Evolutionary conservation across 2,888 invertebrate species (phyloP).

Genomic region (Campoplex capitator): DNA sequence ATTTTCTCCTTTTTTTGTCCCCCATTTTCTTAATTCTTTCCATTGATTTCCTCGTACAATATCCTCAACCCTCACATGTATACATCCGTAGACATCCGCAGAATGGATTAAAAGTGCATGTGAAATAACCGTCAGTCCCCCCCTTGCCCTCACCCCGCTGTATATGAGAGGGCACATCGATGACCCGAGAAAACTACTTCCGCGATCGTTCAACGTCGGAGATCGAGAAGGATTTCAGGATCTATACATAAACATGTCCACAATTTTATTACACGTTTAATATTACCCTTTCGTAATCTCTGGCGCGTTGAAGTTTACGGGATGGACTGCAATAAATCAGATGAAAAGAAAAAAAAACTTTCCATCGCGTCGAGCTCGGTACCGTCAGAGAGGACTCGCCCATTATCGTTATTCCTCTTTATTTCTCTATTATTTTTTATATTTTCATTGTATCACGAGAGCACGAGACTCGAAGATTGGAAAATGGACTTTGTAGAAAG

Average conservation of each 20-base stretch:
- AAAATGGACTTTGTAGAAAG: conserved; percentile 4
- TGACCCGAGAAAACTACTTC: conserved; percentile 63
- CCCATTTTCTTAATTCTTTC: not conserved
- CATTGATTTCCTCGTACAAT: not conserved
- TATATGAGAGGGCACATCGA: conserved; percentile 56
- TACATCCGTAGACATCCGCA: not conserved
- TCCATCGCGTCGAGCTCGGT: not conserved
- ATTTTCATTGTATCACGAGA: not conserved
- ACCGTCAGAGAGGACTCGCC: not conserved
- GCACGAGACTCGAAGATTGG: not conserved
- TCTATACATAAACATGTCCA: conserved; percentile 19
- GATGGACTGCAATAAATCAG: not conserved
- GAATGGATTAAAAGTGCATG: conserved; percentile 57
- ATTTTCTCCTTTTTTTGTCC: not conserved
- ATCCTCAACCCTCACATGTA: not conserved
- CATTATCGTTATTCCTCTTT: not conserved
- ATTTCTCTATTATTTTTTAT: not conserved
- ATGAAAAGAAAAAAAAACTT: not conserved
- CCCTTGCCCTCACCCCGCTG: no score
- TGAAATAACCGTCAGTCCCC: not conserved
- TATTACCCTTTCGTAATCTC: not conserved
- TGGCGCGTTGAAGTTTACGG: conserved; percentile 4
- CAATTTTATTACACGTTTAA: not conserved
- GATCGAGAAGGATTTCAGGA: conserved; percentile 40
- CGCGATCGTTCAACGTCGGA: conserved; percentile 58